Base-by-base conservation (phyloP, 2,113 vertebrate genomes). In the Furnarius figulus region DNA sequence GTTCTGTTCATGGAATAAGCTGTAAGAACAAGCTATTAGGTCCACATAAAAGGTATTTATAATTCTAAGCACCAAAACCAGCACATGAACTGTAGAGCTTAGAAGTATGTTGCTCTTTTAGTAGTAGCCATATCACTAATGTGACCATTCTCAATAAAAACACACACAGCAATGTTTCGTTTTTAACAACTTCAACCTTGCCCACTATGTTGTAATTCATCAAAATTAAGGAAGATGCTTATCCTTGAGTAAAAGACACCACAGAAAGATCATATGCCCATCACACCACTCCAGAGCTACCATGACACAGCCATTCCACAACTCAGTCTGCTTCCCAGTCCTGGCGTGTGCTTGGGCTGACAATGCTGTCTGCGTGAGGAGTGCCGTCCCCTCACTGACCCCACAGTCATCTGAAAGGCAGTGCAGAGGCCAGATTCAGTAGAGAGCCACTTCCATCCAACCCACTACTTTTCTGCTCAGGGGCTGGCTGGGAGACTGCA, bases 251-350 rank as follows among this genome's bases (percentile, higher is more conserved):
- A 76, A 79, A 62, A 77, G 70, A 35, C 3, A 6, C 72, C 90
- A 71, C 65, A 55, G 65, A 84, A 63, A 44, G 80, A 96, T 97
- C 95, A 95, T n/a, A 87, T 72, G 95, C 76, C 65, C 39, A n/a
- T 95, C 94, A 95, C 52, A 59, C 83, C 86, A 90, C 76, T 5
- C 73, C 59, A 70, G 33, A 93, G 77, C 73, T 78, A 56, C 76
- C 65, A 31, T 87, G 93, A 93, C 93, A 84, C 94, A 95, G 86
- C 79, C 5, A 0, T 88, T 95, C 88, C 96, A 90, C 39, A 74
- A 79, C 68, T 16, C 20, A 0, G 33, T 83, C 78, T 37, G 39
- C 56, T 90, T 50, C 93, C 90, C 39, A 9, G 66, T 39, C 70
- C 68, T 46, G 12, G 68, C 1, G 0, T 27, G 67, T 20, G 35